phyloP scores from a whole-genome alignment of 2,113 vertebrate species.

The Phocoena phocoena region DNA sequence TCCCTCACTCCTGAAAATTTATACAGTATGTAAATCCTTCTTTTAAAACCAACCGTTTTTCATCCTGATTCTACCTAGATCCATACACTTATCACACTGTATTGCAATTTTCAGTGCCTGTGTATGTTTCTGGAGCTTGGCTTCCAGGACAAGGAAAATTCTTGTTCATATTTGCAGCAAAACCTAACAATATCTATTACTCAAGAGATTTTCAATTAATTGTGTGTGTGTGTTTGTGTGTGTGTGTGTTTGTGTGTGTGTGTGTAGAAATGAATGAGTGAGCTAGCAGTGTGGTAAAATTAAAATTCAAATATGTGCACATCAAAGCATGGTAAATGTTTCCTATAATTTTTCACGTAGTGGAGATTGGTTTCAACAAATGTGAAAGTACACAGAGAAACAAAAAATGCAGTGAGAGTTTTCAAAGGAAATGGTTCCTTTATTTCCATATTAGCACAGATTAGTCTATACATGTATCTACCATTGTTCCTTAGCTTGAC shows the following conservation, averaged over 20 bases:
- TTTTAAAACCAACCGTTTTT: not conserved
- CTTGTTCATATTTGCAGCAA: not conserved
- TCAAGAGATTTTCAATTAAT: not conserved
- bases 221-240: not conserved
- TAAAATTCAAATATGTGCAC: not conserved
- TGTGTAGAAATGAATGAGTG: not conserved
- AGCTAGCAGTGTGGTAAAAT: not conserved
- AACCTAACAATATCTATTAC: not conserved
- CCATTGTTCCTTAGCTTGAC: slow-evolving; percentile 20
- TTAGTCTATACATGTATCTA: not conserved
- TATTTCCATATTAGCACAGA: not conserved
- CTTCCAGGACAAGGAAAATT: not conserved
- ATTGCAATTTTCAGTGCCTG: not conserved
- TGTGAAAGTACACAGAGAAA: not conserved
- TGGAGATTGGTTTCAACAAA: slow-evolving; percentile 3
- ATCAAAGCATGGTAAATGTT: not conserved
- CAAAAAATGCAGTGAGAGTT: not conserved
- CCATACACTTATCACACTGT: not conserved
- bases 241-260: not conserved
- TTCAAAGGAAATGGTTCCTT: not conserved
- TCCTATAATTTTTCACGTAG: not conserved
- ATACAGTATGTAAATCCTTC: not conserved
- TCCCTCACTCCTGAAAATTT: not conserved
- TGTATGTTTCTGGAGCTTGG: not conserved
- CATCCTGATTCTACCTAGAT: not conserved